Percentiles rank a stretch among this genome's conserved stretches.
These are phyloP conservation scores for Ladona fulva DNA, from an alignment of 1,140 invertebrate species.

Conservation along the genomic window DNA sequence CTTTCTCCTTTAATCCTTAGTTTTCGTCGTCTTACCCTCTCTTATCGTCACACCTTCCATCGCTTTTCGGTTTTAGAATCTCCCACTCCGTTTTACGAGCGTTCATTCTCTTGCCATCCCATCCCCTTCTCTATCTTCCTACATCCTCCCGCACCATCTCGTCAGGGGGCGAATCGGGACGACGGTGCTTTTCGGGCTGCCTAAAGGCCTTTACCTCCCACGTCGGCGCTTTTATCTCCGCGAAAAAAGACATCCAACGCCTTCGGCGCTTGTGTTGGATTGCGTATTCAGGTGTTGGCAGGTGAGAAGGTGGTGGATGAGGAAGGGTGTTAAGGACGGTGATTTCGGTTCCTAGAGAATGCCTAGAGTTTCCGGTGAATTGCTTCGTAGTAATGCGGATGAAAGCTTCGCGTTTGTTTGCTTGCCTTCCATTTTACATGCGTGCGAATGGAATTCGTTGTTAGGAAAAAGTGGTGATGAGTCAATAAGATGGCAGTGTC, in stretches of 20 bases:
- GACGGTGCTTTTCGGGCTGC: neutral
- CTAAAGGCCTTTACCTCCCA: neutral
- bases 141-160: neutral
- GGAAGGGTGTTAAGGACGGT: neutral
- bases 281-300: constrained; percentile 2
- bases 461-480: too few relatives aligned
- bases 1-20: too few relatives aligned
- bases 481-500: too few relatives aligned
- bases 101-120: neutral
- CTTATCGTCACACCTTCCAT: neutral
- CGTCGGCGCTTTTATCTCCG: neutral
- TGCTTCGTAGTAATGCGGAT: too few relatives aligned
- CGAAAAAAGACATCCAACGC: neutral
- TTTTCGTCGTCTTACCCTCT: neutral
- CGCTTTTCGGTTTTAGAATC: neutral
- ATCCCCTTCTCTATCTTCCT: neutral
- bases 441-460: too few relatives aligned
- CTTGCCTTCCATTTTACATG: too few relatives aligned
- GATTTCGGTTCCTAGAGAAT: too few relatives aligned
- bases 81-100: neutral
- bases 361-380: too few relatives aligned
- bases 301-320: neutral
- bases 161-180: neutral
- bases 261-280: neutral
- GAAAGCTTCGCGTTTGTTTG: too few relatives aligned